Evolutionary conservation across 1,140 invertebrate species (phyloP).

Genomic region (Orchesella cincta): DNA sequence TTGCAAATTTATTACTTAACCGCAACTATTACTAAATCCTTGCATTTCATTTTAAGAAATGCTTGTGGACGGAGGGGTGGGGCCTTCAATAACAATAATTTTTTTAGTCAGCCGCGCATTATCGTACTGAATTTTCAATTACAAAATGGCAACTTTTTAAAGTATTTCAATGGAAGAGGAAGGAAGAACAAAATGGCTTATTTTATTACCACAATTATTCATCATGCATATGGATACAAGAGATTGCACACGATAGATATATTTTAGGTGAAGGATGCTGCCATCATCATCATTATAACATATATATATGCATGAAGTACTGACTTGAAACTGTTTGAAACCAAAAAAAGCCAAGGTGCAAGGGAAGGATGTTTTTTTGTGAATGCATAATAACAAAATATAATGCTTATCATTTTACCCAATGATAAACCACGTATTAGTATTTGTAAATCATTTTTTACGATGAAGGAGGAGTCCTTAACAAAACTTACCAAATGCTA

Average conservation of each 20-base stretch:
- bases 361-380: too few species aligned
- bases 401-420: too few species aligned
- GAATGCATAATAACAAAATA: background rate
- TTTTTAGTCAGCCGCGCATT: background rate
- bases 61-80: background rate
- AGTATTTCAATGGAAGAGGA: background rate
- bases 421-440: background rate
- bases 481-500: slow-evolving; percentile 21
- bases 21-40: background rate
- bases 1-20: slow-evolving; percentile 19
- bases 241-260: background rate
- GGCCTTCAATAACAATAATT: slow-evolving; percentile 15
- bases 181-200: slow-evolving; percentile 5
- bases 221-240: background rate
- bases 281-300: background rate
- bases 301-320: too few species aligned
- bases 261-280: background rate
- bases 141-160: background rate
- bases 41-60: background rate
- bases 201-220: background rate
- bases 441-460: background rate
- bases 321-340: too few species aligned
- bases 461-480: background rate
- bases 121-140: slow-evolving; percentile 13
- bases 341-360: too few species aligned